These are phyloP conservation scores for Cancer borealis DNA, from an alignment of 2,888 invertebrate species.

Conservation along the genomic window DNA sequence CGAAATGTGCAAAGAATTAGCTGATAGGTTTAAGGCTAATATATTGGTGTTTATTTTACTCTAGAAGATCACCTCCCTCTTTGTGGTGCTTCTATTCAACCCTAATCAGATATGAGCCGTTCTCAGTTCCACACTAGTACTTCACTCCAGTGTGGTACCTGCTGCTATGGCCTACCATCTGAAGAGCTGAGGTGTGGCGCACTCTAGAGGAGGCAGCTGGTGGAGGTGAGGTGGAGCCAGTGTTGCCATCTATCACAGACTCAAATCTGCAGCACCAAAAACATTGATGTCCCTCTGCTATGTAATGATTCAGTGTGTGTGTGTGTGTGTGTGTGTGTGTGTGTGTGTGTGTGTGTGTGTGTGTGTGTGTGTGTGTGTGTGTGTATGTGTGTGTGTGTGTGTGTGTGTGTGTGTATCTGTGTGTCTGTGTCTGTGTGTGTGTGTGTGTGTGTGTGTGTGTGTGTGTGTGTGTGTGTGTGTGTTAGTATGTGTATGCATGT, in stretches of 20 bases:
- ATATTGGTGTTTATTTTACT: too few species aligned
- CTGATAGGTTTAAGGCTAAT: too few species aligned
- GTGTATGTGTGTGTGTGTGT: neutral
- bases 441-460: too few species aligned
- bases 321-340: neutral
- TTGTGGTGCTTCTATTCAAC: neutral
- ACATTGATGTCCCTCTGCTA: neutral
- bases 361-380: conserved; percentile 39
- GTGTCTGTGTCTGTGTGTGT: too few species aligned
- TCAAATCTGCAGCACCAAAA: conserved; percentile 58
- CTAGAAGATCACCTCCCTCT: neutral
- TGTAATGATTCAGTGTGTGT: neutral
- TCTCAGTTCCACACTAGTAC: neutral
- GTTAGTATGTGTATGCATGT: too few species aligned
- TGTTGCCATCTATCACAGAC: conserved; percentile 56
- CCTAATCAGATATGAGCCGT: neutral
- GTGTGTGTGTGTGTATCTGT: neutral
- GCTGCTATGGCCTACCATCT: conserved; percentile 58
- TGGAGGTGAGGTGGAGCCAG: conserved; percentile 69
- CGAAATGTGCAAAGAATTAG: too few species aligned
- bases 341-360: conserved; percentile 42
- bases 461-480: too few species aligned
- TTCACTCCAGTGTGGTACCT: neutral
- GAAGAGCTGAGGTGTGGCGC: conserved; percentile 71
- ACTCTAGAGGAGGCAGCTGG: conserved; percentile 58